Evolutionary conservation across 2,113 vertebrate genomes (phyloP), one percentile per base, ranked within the genome.

Genomic region (Brachionichthys hirsutus): DNA sequence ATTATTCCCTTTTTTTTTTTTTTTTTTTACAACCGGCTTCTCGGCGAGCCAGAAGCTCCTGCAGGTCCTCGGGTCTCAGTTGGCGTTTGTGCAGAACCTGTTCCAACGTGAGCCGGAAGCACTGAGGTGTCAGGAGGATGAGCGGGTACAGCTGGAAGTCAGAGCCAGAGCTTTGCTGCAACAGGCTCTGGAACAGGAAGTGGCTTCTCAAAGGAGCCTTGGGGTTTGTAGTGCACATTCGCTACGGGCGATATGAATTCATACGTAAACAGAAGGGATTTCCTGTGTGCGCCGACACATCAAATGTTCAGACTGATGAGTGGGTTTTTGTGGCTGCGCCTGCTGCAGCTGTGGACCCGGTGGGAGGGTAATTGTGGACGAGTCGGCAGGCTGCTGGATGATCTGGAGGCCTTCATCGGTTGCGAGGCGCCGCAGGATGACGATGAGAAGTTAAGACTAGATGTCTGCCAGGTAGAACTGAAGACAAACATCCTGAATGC

Each of bases 381-480:
- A 47, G 78, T 98, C 71, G 80, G 51, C 46, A 83, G 86, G 53
- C 88, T 93, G 45, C 81, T 98, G 77, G 93, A 96, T 56, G 72
- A 91, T 19, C 55, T 93, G 22, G 67, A 89, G 12, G 89, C 91
- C 70, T 35, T 72, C 0, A 59, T 95, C 70, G 91, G 91, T 63
- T 86, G 86, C 10, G 86, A 88, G 51, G 91, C 73, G 72, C 73
- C 92, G 1, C 65, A 70, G 44, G 75, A 52, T 52, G 66, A 73
- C 0, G 62, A 60, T 0, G 53, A 81, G 1, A 87, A 92, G 57
- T 85, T 13, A 46, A 55, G 92, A 15, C 89, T 92, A 55, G 71
- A 86, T 11, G 67, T 91, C 70, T 92, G 92, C 51, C 89, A 96
- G 94, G 97, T 98, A 70, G 60, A 13, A 17, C 47, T 41, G 24